Base-by-base conservation (phyloP, 1,140 invertebrate species). In the Drosophila persimilis region DNA sequence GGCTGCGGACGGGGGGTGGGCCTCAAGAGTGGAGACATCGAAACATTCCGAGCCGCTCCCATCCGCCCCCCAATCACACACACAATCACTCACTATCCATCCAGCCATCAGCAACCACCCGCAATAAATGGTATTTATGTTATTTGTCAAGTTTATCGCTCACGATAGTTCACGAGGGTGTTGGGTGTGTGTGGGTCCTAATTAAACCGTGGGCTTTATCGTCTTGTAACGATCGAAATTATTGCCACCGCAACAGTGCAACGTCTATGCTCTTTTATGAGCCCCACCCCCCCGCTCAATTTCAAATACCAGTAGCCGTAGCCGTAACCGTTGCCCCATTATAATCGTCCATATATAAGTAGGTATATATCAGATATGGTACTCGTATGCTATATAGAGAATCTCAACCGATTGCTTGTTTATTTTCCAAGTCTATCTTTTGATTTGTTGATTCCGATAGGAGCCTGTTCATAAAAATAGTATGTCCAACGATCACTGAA, bases 61-160 rank as follows among this genome's bases (percentile, higher is more conserved):
- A 26, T 26, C 24, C 24, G 4, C 24, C 3, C 35, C 67, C 56
- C 59, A 65, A 64, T 57, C 70, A 69, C 46, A 61, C 50, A 50
- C 59, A 35, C 61, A 70, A 35, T 43, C 41, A 26, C 41, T 15
- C 39, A 5, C 31, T 15, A 24, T 31, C 54, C 26, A 26, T 29
- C 20, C 56, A 57, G 39, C 13, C 70, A 43, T 35, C 48, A 20
- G 26, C 58, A n/a, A 59, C 80, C 83, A 86, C 83, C 83, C 83
- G 79, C 83, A 84, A 88, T 88, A 88, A 88, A 86, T 83, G 69
- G 83, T 77, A 83, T 88, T 88, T 88, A 88, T 83, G 84, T 84
- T 88, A 88, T 88, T 88, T 88, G 83, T 88, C 75, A 83, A 88
- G 79, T 88, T 88, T 88, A 88, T 88, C 83, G 78, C 64, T 45